Evolutionary conservation across 2,888 invertebrate species (phyloP).

Genomic region (Cataglyphis cursor): DNA sequence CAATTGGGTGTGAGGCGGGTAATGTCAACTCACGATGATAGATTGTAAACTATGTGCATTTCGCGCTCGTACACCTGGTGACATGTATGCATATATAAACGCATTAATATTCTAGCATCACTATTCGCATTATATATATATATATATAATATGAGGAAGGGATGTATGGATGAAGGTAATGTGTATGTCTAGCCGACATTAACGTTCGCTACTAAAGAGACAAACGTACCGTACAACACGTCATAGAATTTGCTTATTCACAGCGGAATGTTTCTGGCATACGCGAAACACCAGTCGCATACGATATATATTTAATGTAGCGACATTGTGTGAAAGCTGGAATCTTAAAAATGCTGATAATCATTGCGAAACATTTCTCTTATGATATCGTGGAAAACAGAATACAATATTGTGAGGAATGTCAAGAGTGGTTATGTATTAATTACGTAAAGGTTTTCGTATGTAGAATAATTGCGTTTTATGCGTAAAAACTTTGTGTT

Average conservation of each 20-base stretch:
- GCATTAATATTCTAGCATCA: conserved; percentile 8
- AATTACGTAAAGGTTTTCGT: background rate
- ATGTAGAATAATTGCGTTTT: background rate
- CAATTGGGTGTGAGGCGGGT: conserved; percentile 12
- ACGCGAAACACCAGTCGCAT: background rate
- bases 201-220: conserved; percentile 13
- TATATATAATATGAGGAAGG: background rate
- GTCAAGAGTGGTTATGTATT: background rate
- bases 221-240: background rate
- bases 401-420: background rate
- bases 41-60: conserved; percentile 34
- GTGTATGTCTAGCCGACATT: background rate
- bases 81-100: background rate
- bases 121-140: conserved; percentile 8
- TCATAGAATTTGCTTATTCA: background rate
- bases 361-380: background rate
- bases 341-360: background rate
- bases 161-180: background rate
- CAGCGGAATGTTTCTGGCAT: background rate
- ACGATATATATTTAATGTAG: background rate
- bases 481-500: background rate
- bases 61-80: conserved; percentile 21
- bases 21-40: conserved; percentile 25
- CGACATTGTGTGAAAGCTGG: background rate
- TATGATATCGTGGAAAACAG: background rate